These are phyloP conservation scores for Lepus europaeus DNA, from an alignment of 2,113 vertebrate genomes.

Conservation along the genomic window DNA sequence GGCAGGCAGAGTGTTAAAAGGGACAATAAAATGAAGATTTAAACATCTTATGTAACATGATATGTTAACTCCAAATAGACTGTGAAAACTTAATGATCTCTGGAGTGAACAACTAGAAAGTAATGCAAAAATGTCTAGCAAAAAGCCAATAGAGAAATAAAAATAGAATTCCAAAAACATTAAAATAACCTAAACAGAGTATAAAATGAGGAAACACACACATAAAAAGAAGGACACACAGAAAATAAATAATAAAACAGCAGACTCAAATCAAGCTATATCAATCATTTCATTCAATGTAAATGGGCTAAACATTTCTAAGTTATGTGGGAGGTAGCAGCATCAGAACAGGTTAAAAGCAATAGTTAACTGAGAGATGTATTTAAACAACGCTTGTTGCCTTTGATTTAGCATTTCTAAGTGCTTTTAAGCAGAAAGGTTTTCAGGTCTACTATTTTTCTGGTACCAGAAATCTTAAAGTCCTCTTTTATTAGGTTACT, in stretches of 20 bases:
- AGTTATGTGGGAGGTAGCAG: background rate
- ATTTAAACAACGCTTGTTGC: background rate
- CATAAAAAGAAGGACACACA: background rate
- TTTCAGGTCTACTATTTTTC: background rate
- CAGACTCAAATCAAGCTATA: background rate
- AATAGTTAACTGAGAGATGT: background rate
- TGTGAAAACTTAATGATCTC: background rate
- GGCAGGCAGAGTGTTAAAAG: background rate
- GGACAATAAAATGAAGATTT: background rate
- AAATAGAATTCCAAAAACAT: constrained; percentile 27
- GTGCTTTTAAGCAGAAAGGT: background rate
- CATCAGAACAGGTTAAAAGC: background rate
- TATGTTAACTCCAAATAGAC: background rate
- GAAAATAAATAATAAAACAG: background rate
- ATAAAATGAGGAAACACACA: background rate
- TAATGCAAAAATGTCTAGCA: background rate
- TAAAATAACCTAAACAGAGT: background rate
- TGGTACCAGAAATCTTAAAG: background rate
- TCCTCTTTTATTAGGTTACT: background rate
- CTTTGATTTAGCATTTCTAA: background rate
- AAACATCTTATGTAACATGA: background rate
- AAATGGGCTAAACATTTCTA: background rate
- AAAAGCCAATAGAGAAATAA: background rate
- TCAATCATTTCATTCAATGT: background rate
- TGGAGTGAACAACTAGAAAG: background rate